These are phyloP conservation scores for Cariama cristata DNA, from an alignment of 2,113 vertebrate genomes.

Conservation along the genomic window DNA sequence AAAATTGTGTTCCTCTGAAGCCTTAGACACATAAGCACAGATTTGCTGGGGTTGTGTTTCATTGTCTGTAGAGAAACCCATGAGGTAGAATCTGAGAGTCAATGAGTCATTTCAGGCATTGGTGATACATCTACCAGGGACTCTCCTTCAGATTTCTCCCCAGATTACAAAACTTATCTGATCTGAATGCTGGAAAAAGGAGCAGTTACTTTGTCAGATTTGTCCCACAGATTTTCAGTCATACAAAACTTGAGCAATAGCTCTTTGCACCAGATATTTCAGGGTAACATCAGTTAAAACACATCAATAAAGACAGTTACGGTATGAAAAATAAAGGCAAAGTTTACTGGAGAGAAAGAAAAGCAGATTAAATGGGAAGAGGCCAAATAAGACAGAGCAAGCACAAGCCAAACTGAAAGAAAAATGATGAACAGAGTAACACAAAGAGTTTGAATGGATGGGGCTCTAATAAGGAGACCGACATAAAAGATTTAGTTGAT, in stretches of 20 bases:
- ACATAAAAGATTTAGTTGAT: constrained; percentile 13
- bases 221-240: not conserved
- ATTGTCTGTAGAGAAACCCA: not conserved
- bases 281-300: not conserved
- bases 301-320: not conserved
- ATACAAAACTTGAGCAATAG: not conserved
- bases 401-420: not conserved
- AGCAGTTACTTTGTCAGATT: not conserved
- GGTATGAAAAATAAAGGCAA: constrained; percentile 6
- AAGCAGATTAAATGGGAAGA: constrained; percentile 18
- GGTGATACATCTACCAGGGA: not conserved
- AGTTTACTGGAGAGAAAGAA: constrained; percentile 10
- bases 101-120: not conserved
- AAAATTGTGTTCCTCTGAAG: not conserved
- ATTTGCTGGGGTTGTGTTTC: not conserved
- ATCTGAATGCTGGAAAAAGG: not conserved
- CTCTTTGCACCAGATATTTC: not conserved
- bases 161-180: not conserved
- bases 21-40: not conserved
- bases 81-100: not conserved
- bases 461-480: constrained; percentile 15
- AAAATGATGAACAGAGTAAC: not conserved
- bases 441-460: not conserved
- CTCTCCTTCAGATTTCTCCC: not conserved
- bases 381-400: not conserved